Conservation (phyloP, 2,888 invertebrate species). For the Patella pellucida region DNA sequence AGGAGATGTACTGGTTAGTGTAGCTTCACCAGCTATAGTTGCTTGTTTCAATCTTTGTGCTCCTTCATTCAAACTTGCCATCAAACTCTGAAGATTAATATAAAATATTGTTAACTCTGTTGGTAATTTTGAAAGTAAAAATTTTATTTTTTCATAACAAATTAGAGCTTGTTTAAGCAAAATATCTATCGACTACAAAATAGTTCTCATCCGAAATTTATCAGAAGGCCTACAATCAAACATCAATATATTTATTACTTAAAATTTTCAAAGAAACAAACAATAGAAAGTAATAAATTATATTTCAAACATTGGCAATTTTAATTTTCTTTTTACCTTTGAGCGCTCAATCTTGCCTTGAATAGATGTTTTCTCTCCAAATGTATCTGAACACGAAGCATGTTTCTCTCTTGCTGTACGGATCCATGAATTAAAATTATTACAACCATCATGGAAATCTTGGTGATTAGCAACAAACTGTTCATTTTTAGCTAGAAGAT, state of each 20-base stretch:
- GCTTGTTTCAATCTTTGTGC: conserved; percentile 55
- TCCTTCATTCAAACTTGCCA: conserved; percentile 57
- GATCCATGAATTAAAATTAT: conserved; percentile 93
- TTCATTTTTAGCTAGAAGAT: conserved; percentile 58
- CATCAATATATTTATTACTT: too few species aligned
- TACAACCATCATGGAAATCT: conserved; percentile 90
- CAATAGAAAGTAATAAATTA: too few species aligned
- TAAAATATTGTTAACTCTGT: not conserved
- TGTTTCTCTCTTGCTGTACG: conserved; percentile 90
- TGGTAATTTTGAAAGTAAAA: too few species aligned
- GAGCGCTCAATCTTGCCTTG: conserved; percentile 84
- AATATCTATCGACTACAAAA: too few species aligned
- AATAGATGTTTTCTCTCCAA: conserved; percentile 82
- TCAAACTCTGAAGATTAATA: conserved; percentile 43
- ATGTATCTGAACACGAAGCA: conserved; percentile 91
- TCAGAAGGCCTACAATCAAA: too few species aligned
- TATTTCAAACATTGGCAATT: too few species aligned
- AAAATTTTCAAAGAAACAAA: too few species aligned
- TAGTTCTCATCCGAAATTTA: too few species aligned
- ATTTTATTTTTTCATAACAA: too few species aligned
- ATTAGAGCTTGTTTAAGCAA: too few species aligned
- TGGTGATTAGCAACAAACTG: conserved; percentile 74
- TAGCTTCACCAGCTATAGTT: conserved; percentile 58
- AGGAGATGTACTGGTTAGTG: conserved; percentile 60
- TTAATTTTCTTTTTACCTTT: conserved; percentile 47